phyloP scores from a whole-genome alignment of 2,888 invertebrate species.

The Chouioia cunea region DNA sequence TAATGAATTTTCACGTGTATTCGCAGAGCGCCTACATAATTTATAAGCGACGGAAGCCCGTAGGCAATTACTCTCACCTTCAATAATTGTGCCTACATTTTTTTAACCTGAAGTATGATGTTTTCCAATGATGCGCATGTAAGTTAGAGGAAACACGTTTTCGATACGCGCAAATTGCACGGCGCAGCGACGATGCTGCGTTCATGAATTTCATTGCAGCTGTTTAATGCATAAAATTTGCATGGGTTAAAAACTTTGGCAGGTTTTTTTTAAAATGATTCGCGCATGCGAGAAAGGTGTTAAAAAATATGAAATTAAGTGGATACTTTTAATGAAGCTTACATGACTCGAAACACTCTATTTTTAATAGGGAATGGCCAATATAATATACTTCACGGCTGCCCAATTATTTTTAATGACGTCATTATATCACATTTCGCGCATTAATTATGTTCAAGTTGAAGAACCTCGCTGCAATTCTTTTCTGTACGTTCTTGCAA shows the following conservation, averaged over 20 bases:
- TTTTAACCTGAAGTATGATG: slow-evolving; percentile 36
- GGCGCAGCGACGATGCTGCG: slow-evolving; percentile 4
- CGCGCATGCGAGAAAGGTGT: slow-evolving; percentile 39
- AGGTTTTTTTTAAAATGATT: slow-evolving; percentile 31
- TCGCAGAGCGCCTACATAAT: slow-evolving; percentile 2
- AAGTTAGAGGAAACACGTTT: slow-evolving; percentile 44
- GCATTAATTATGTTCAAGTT: too few species aligned
- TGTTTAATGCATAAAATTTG: slow-evolving; percentile 48
- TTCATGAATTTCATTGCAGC: slow-evolving; percentile 45
- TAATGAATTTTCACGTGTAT: slow-evolving; percentile 18
- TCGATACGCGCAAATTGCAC: slow-evolving; percentile 34
- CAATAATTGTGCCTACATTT: slow-evolving; percentile 25
- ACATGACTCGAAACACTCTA: slow-evolving; percentile 14
- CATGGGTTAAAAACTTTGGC: slow-evolving; percentile 39
- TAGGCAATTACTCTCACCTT: slow-evolving; percentile 8
- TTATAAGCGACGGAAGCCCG: background rate
- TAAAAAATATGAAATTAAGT: slow-evolving; percentile 40
- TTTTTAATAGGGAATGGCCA: slow-evolving; percentile 12
- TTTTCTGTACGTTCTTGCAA: background rate
- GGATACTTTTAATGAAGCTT: slow-evolving; percentile 37
- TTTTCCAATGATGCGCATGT: slow-evolving; percentile 38
- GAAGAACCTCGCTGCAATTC: background rate
- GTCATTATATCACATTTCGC: too few species aligned
- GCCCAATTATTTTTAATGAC: too few species aligned
- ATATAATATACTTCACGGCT: too few species aligned